phyloP scores from a whole-genome alignment of 1,140 invertebrate species.

The Calephelis virginiensis region DNA sequence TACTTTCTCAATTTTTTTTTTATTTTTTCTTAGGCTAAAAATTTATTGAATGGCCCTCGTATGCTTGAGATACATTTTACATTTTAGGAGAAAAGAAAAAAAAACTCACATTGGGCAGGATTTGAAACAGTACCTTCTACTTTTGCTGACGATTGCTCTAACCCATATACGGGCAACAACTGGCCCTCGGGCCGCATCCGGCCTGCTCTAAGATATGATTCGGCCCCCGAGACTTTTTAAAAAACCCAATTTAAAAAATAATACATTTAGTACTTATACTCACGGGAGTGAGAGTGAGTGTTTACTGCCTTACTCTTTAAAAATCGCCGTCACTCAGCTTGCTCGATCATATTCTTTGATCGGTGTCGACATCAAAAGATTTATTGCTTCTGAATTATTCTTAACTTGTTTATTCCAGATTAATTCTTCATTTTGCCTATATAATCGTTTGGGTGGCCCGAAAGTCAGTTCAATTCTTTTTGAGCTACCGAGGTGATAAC shows the following conservation, averaged over 20 bases:
- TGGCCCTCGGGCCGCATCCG: too few relatives aligned
- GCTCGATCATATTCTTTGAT: slow-evolving; percentile 1
- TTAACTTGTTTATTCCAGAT: neutral
- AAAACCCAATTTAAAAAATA: slow-evolving; percentile 1
- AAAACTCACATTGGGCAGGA: too few relatives aligned
- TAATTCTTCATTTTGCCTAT: slow-evolving; percentile 7
- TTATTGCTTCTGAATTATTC: slow-evolving; percentile 34
- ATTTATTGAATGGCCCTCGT: too few relatives aligned
- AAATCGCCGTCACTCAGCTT: neutral
- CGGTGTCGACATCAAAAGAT: slow-evolving; percentile 4
- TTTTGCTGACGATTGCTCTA: too few relatives aligned
- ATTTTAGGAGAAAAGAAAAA: too few relatives aligned
- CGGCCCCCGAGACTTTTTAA: neutral
- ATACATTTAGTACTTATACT: neutral
- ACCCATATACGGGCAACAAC: too few relatives aligned
- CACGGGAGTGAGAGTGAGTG: neutral
- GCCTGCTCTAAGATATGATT: too few relatives aligned
- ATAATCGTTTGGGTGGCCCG: slow-evolving; percentile 7
- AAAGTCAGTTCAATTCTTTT: slow-evolving; percentile 17
- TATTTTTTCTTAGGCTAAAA: too few relatives aligned
- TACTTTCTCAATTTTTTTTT: too few relatives aligned
- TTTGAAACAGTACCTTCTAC: too few relatives aligned
- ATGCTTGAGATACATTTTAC: too few relatives aligned
- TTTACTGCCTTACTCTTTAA: neutral
- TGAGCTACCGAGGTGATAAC: slow-evolving; percentile 23